Percentiles rank a stretch among this genome's conserved stretches.
Conservation (phyloP, 2,888 invertebrate genomes). For the Thecocarcelia acutangulata region DNA sequence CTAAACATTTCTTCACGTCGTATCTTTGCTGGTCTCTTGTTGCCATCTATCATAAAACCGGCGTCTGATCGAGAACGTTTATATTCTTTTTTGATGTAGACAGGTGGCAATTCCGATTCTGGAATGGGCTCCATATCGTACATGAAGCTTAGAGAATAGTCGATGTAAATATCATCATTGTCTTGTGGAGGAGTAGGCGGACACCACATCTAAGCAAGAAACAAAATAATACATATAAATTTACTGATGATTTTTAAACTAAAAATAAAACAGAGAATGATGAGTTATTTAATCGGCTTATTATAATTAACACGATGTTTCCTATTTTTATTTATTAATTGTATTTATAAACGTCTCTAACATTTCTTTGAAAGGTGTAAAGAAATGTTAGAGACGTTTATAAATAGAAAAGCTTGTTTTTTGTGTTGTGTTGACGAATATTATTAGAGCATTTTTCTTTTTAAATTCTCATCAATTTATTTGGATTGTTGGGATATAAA, state of each 20-base stretch:
- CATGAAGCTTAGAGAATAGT: constrained; percentile 90
- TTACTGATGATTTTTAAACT: background rate
- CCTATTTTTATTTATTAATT: no score
- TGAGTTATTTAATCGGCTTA: no score
- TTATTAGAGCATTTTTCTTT: no score
- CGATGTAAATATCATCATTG: constrained; percentile 95
- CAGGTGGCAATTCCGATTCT: constrained; percentile 90
- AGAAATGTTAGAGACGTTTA: no score
- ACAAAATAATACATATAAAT: background rate
- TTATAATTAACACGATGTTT: no score
- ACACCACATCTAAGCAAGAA: constrained; percentile 91
- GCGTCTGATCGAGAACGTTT: constrained; percentile 88
- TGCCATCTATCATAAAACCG: constrained; percentile 83
- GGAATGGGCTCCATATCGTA: constrained; percentile 90
- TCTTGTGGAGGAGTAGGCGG: constrained; percentile 98
- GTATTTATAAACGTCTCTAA: no score
- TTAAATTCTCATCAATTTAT: no score
- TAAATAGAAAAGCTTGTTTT: no score
- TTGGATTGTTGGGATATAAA: no score
- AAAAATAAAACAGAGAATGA: no score
- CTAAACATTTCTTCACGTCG: constrained; percentile 88
- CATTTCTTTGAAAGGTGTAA: no score
- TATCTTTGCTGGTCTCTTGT: constrained; percentile 84
- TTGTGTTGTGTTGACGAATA: no score
- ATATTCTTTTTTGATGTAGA: constrained; percentile 89